Evolutionary conservation across 1,140 invertebrate species (phyloP), one percentile per base, ranked within the genome.

Genomic region (Asbolus verrucosus): DNA sequence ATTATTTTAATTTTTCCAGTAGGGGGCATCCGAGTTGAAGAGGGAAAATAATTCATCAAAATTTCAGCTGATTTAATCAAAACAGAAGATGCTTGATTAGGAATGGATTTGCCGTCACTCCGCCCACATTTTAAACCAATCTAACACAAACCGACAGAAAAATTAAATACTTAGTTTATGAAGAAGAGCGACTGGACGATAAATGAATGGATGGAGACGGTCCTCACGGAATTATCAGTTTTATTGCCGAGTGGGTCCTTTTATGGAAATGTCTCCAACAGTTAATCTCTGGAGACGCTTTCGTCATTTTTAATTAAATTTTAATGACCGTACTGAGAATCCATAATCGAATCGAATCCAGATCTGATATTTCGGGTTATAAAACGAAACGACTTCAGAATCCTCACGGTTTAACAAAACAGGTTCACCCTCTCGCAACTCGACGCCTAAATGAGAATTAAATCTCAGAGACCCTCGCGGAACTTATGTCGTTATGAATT

Each of bases 401-500:
- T 63, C 61, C 15, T 41, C 8, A 21, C 2, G 33, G 27, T 9
- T 59, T 19, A 59, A 59, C 16, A 59, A 63, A 63, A 63, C 61
- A 41, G 39, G 19, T 41, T 63, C 61, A 63, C 61, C 61, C 61
- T 63, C 61, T 38, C 60, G 9, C 31, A 16, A 18, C 30, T 18
- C 15, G 9, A 15, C 16, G 14, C 61, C 39, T 16, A 41, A 63
- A 63, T 41, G 61, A 38, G 61, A 63, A 63, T 63, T 63, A 63
- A 63, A 63, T 63, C 61, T 63, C 61, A 11, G 18, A 63, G 61
- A 63, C 16, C 18, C 61, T 18, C 61, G n/a, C 41, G 19, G 16
- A 63, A 63, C 61, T 63, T 63, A 38, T 63, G 61, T 63, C 61
- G 61, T 63, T 63, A 63, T 63, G 61, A 63, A 63, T 63, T 63